Percentiles rank a stretch among this genome's conserved stretches.
Conservation (phyloP, 2,113 vertebrate species). For the Peromyscus californicus region DNA sequence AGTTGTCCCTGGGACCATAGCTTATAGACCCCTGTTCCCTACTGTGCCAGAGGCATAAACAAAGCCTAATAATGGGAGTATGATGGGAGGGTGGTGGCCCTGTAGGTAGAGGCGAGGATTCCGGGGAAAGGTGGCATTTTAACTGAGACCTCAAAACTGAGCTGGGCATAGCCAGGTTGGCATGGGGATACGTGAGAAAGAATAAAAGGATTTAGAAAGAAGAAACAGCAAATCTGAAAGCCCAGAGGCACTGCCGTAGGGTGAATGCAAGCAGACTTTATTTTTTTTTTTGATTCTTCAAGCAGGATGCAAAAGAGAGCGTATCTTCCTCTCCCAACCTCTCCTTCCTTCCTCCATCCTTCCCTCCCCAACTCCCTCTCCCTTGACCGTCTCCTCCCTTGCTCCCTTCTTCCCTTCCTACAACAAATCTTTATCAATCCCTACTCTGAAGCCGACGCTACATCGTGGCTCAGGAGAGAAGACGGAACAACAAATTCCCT, state of each 20-base stretch:
- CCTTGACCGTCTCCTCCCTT: too few species aligned
- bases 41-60: neutral
- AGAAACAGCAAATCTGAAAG: neutral
- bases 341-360: too few species aligned
- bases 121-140: constrained; percentile 18
- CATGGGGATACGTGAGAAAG: neutral
- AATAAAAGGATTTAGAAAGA: neutral
- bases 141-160: constrained; percentile 43
- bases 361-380: neutral
- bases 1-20: neutral
- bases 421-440: neutral
- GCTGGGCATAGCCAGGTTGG: neutral
- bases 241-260: constrained; percentile 28
- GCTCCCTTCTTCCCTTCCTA: neutral
- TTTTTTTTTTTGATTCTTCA: neutral
- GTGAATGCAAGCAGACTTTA: neutral
- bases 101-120: neutral
- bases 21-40: neutral
- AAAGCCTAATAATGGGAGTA: neutral
- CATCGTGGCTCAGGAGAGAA: neutral
- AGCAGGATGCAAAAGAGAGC: neutral
- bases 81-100: neutral
- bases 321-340: neutral
- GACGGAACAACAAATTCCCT: neutral
- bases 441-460: neutral